phyloP scores from a whole-genome alignment of 2,888 invertebrate species.

The Cylindroiulus punctatus region DNA sequence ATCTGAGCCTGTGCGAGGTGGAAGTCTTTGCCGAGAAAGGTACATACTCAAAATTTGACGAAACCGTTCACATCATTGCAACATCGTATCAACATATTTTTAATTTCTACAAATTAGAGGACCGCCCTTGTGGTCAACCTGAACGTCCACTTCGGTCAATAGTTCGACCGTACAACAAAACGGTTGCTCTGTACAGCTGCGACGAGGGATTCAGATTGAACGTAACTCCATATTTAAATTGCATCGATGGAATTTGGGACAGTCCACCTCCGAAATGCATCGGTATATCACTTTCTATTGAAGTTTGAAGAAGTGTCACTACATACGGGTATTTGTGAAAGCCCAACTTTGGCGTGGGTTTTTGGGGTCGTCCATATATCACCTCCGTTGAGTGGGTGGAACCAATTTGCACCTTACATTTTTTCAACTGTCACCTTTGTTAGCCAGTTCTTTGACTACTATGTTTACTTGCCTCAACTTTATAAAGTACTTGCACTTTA shows the following conservation, averaged over 20 bases:
- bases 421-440: neutral
- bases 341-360: neutral
- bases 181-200: slow-evolving; percentile 48
- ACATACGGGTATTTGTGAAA: too few relatives aligned
- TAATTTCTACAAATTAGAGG: slow-evolving; percentile 25
- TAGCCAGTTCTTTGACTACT: neutral
- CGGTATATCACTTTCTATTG: slow-evolving; percentile 16
- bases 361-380: neutral
- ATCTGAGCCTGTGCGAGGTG: slow-evolving; percentile 54
- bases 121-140: slow-evolving; percentile 53
- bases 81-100: neutral
- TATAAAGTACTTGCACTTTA: too few relatives aligned
- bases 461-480: neutral
- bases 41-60: slow-evolving; percentile 1
- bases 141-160: slow-evolving; percentile 40
- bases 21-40: slow-evolving; percentile 55
- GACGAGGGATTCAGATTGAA: slow-evolving; percentile 27
- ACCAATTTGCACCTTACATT: too few relatives aligned
- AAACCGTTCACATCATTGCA: neutral
- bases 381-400: neutral
- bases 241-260: slow-evolving; percentile 55
- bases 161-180: slow-evolving; percentile 47
- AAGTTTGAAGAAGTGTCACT: too few relatives aligned
- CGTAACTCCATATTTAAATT: slow-evolving; percentile 40
- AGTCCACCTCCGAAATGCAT: slow-evolving; percentile 50